Evolutionary conservation across 1,140 invertebrate genomes (phyloP).

Genomic region (Globodera ellingtonae): DNA sequence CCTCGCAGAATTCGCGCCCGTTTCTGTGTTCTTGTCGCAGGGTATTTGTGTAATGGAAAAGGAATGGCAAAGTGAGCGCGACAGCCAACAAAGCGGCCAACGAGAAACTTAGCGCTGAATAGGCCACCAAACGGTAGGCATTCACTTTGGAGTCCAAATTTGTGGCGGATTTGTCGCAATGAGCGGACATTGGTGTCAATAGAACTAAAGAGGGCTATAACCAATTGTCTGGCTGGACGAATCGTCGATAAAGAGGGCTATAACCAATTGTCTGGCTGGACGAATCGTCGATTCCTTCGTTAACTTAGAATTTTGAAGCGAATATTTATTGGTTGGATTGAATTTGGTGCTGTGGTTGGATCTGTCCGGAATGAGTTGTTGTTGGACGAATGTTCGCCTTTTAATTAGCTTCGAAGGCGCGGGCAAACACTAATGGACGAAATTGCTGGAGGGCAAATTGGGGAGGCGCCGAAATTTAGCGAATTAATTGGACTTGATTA

Average conservation of each 20-base stretch:
- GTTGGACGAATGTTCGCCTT: background rate
- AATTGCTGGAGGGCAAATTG: background rate
- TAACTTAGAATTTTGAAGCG: too few species aligned
- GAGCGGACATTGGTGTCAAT: background rate
- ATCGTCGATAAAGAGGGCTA: too few species aligned
- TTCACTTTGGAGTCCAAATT: constrained; percentile 39
- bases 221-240: too few species aligned
- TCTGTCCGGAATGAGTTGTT: background rate
- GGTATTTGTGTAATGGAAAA: constrained; percentile 50
- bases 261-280: too few species aligned
- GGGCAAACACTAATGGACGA: background rate
- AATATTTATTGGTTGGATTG: background rate
- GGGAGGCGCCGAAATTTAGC: background rate
- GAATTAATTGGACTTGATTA: background rate
- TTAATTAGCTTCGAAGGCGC: background rate
- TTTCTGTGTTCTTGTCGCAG: constrained; percentile 37
- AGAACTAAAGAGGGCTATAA: too few species aligned
- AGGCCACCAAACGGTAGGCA: constrained; percentile 46
- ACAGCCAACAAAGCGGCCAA: constrained; percentile 48
- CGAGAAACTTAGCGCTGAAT: constrained; percentile 44
- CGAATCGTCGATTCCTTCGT: too few species aligned
- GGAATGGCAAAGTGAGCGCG: constrained; percentile 43
- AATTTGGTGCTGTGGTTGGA: background rate
- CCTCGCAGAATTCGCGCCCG: constrained; percentile 39
- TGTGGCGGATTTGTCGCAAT: constrained; percentile 17